Evolutionary conservation across 64 coral and sea anemone species (phyloP), one percentile per base, ranked within the genome.

Genomic region (Orbicella faveolata): DNA sequence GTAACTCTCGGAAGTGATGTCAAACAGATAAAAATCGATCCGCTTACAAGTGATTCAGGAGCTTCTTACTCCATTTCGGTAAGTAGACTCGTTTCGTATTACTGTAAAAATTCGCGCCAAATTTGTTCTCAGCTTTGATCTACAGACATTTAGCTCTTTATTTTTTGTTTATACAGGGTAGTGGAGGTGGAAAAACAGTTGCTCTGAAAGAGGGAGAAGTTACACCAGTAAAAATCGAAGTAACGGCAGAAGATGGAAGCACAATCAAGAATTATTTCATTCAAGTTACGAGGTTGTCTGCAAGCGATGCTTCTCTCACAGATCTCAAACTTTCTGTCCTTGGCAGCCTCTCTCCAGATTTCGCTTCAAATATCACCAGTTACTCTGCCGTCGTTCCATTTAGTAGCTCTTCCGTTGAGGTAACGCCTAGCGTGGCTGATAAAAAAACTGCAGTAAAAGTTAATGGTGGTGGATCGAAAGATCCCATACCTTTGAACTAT

Each of bases 261-360:
- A 95, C 96, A 33, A 93, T 93, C 54, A 98, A 98, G 34, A 98
- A 90, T 84, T 98, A 98, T 80, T 87, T 90, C 62, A 90, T 95
- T 33, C 83, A 90, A 9, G 93, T 89, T 34, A 94, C 76, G 3
- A 74, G 96, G 12, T 54, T 98, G 36, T 98, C 93, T 15, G 90
- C 93, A 23, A 98, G 90, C 33, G 90, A 98, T 77, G 96, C 96
- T 2, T 93, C 90, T 0, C 75, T 98, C 14, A 83, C 90, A 17
- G 63, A 83, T 21, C 79, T 98, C 74, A 93, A 90, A 67, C 81
- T 92, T 51, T 98, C 96, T 57, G 7, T 65, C 19, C 8, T 63
- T 30, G 81, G 93, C 16, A 55, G 80, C 16, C 70, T 98, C 26
- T 94, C 34, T 48, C 96, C 96, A 16, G 10, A 53, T 17, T 98